Conservation (phyloP, 2,113 vertebrate genomes). For the Gallinago jamesoni region DNA sequence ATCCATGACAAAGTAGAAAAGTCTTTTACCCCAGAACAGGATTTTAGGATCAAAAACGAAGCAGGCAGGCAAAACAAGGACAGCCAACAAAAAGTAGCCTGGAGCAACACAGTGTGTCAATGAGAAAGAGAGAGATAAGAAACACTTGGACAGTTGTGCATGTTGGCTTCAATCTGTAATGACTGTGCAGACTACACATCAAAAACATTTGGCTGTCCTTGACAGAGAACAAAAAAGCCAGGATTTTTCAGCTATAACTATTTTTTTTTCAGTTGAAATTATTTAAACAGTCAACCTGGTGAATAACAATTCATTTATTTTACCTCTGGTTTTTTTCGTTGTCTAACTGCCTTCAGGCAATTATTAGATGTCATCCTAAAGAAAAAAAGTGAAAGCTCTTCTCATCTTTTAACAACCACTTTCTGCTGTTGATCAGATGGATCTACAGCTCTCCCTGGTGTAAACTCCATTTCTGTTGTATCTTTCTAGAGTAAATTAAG, state of each 20-base stretch:
- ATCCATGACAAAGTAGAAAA: conserved; percentile 4
- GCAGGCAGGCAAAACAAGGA: conserved; percentile 36
- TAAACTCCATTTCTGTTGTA: not conserved
- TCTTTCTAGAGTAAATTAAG: not conserved
- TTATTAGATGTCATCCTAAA: not conserved
- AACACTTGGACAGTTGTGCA: conserved; percentile 56
- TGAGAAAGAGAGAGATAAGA: conserved; percentile 53
- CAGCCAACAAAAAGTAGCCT: conserved; percentile 38
- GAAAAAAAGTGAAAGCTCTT: not conserved
- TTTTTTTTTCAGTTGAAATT: not conserved
- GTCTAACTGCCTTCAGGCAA: not conserved
- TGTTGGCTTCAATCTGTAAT: conserved; percentile 52
- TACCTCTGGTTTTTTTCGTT: not conserved
- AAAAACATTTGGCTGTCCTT: conserved; percentile 55
- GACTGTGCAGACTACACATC: conserved; percentile 34
- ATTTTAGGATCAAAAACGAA: conserved; percentile 28
- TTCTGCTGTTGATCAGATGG: not conserved
- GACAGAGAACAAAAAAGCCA: not conserved
- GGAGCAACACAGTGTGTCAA: conserved; percentile 20
- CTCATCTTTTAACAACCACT: not conserved
- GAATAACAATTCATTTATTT: not conserved
- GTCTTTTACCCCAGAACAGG: not conserved
- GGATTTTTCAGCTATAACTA: not conserved
- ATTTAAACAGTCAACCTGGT: not conserved
- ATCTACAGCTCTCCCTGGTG: not conserved